Percentiles rank a stretch among this genome's conserved stretches.
phyloP scores from a whole-genome alignment of 2,888 invertebrate genomes.

The Ophraella communa region DNA sequence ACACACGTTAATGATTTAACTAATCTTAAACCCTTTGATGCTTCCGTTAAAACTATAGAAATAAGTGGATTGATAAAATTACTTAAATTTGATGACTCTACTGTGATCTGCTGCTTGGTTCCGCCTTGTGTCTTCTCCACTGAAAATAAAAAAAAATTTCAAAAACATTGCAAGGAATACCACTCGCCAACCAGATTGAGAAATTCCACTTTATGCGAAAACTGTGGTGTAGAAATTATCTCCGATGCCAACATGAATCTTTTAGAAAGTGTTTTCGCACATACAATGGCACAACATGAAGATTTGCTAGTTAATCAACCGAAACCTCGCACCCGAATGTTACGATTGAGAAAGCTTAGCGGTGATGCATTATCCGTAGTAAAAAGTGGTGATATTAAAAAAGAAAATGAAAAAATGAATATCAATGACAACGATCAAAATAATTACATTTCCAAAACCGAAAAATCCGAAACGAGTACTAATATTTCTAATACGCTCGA shows the following conservation, averaged over 20 bases:
- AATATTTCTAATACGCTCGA: too few species aligned
- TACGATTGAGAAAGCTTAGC: constrained; percentile 59
- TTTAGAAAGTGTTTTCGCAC: constrained; percentile 44
- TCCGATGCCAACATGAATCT: constrained; percentile 32
- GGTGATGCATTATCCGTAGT: constrained; percentile 59
- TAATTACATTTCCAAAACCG: neutral
- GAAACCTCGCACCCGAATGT: constrained; percentile 17
- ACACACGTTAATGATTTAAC: constrained; percentile 36
- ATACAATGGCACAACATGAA: constrained; percentile 40
- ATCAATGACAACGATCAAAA: constrained; percentile 21
- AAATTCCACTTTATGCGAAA: constrained; percentile 39
- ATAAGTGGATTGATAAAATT: constrained; percentile 45
- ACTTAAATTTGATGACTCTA: constrained; percentile 34
- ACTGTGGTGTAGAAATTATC: constrained; percentile 37
- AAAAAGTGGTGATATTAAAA: constrained; percentile 47
- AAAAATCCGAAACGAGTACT: too few species aligned
- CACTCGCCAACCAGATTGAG: constrained; percentile 40
- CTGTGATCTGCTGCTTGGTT: constrained; percentile 51
- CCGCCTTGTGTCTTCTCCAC: constrained; percentile 51
- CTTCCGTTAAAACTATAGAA: constrained; percentile 25
- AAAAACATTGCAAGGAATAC: constrained; percentile 51
- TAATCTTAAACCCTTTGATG: constrained; percentile 18
- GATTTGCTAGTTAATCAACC: constrained; percentile 28
- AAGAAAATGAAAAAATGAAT: constrained; percentile 1
- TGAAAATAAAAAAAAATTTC: constrained; percentile 47